Evolutionary conservation across 2,113 vertebrate species (phyloP), one percentile per base, ranked within the genome.

Genomic region (Murina feae): DNA sequence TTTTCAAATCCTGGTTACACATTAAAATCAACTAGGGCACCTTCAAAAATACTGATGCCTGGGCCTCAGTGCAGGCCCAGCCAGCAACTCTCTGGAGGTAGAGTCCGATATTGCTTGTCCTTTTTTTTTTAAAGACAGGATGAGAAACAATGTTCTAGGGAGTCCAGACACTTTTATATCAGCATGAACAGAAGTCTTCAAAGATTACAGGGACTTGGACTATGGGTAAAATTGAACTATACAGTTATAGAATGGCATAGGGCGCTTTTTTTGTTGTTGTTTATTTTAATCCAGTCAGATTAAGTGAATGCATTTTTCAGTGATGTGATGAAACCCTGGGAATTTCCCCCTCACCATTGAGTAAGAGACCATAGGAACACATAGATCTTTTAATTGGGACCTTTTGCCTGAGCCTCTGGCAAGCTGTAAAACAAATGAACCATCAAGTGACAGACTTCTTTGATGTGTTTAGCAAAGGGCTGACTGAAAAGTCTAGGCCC

Each of bases 361-460:
- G 88, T 78, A 95, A 97, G 87, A 94, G 23, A 91, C 74, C 80
- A 91, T 9, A 90, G 92, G 92, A 93, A 96, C 68, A 95, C 91
- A 91, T 6, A 92, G 72, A 85, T 95, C 90, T 93, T 95, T 95
- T 91, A 96, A 96, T 78, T 95, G 83, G 65, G 88, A 92, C 44
- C 81, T 95, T 92, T 96, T 90, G 90, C 96, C 63, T 69, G 63
- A 93, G 96, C 90, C 81, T 84, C 90, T 93, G 90, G 90, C 95
- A 97, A 97, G 58, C 35, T 66, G 68, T 92, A 92, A 92, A 95
- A 65, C 86, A 96, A 97, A 96, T 16, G 94, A 96, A 96, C 94
- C 95, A 89, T 96, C 95, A 95, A 97, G 90, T 89, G 96, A 89
- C 86, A 95, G 93, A 60, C 63, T 94, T 94, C 93, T 94, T 95